Conservation (phyloP, 92 coral and sea anemone species). For the Heteractis magnifica region DNA sequence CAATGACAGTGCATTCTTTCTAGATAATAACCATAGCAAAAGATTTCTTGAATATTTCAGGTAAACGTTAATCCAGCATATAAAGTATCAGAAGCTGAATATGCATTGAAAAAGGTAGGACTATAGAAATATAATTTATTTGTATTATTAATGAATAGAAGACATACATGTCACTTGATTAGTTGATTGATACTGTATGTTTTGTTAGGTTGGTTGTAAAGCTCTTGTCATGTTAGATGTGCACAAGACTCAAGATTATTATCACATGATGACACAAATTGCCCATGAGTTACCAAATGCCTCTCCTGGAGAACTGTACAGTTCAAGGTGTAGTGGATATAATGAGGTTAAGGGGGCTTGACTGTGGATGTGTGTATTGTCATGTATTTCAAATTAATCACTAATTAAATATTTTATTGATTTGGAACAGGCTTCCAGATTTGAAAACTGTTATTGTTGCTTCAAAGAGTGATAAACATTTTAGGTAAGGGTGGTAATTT, state of each 20-base stretch:
- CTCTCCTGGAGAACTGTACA: constrained; percentile 81
- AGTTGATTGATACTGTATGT: neutral
- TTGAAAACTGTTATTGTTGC: constrained; percentile 68
- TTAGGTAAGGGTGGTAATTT: constrained; percentile 35
- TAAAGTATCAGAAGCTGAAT: constrained; percentile 83
- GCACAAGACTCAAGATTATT: constrained; percentile 90
- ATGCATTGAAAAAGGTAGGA: constrained; percentile 93
- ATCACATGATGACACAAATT: constrained; percentile 80
- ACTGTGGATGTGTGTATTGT: too few relatives aligned
- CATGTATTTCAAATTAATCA: neutral
- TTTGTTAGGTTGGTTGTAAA: constrained; percentile 86
- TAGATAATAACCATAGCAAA: too few relatives aligned
- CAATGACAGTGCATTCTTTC: too few relatives aligned
- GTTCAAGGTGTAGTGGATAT: constrained; percentile 51
- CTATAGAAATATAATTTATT: neutral
- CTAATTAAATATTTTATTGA: neutral
- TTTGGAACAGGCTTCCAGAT: constrained; percentile 68
- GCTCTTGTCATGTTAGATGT: constrained; percentile 76
- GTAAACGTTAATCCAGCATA: constrained; percentile 95
- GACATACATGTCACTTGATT: too few relatives aligned
- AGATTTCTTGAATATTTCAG: constrained; percentile 11
- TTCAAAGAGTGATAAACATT: constrained; percentile 48
- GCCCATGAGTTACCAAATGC: constrained; percentile 82
- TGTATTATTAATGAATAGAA: neutral
- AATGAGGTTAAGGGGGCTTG: neutral